These are phyloP conservation scores for Tachina lurida DNA, from an alignment of 2,888 invertebrate genomes.

Conservation along the genomic window DNA sequence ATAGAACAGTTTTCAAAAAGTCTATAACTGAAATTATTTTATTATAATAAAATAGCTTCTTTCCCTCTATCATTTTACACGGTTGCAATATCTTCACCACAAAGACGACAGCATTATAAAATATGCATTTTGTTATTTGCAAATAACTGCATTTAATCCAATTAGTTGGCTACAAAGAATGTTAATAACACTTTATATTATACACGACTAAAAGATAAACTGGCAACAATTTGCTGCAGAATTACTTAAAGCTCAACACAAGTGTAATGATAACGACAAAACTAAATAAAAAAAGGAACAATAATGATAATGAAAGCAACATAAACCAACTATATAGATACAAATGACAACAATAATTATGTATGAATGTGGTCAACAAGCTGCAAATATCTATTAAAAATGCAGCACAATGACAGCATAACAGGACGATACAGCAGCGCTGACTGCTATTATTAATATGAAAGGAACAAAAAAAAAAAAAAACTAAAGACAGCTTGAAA, in stretches of 20 bases:
- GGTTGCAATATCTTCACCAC: background rate
- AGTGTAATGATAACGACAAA: slow-evolving; percentile 19
- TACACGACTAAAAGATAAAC: slow-evolving; percentile 54
- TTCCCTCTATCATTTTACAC: background rate
- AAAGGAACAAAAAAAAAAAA: slow-evolving; percentile 38
- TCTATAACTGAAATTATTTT: background rate
- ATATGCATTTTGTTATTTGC: background rate
- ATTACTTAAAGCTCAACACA: slow-evolving; percentile 48
- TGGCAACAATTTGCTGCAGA: slow-evolving; percentile 63
- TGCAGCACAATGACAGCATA: slow-evolving; percentile 39
- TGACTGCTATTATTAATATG: slow-evolving; percentile 39
- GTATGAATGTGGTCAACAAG: slow-evolving; percentile 60
- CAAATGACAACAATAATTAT: slow-evolving; percentile 69
- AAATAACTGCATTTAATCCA: slow-evolving; percentile 64
- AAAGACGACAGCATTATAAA: background rate
- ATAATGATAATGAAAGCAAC: background rate
- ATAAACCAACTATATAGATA: slow-evolving; percentile 41
- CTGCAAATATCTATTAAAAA: slow-evolving; percentile 33
- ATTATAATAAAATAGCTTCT: background rate
- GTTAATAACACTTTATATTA: slow-evolving; percentile 64
- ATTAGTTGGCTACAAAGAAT: slow-evolving; percentile 65
- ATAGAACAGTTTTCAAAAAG: no score
- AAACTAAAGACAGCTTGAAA: slow-evolving; percentile 8
- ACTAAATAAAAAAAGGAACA: slow-evolving; percentile 19
- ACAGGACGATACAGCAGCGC: slow-evolving; percentile 9